Base-by-base conservation (phyloP, 2,888 invertebrate species). In the Nipponacmea schrenckii region DNA sequence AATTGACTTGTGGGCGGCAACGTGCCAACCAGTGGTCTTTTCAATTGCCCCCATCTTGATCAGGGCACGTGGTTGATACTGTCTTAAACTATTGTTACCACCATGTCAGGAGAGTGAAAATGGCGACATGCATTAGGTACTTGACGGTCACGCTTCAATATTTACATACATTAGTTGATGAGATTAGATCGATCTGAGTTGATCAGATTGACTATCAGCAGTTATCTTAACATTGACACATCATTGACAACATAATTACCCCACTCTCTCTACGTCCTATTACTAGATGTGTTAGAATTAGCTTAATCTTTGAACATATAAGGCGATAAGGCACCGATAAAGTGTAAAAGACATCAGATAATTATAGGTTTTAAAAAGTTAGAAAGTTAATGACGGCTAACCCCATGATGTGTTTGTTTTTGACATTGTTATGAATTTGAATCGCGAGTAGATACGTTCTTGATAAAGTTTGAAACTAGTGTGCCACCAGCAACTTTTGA, bases 1-100 rank as follows among this genome's bases (percentile, higher is more conserved):
- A 56, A 39, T 20, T 56, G 56, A 56, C 56, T 24, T 20, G 56
- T 56, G 56, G 56, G 56, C 20, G 56, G 56, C 24, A 24, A 56
- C 56, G 20, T 56, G 56, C 56, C 56, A 56, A 56, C 56, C 20
- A 56, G 56, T 56, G 56, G 56, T 56, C 56, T 24, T 20, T 56
- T 56, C 56, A 24, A 24, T 24, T 14, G 20, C 20, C 24, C 56
- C 24, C 56, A 14, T 56, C 56, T 56, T 56, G 10, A 56, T 56
- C 20, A 4, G 20, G 24, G 24, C 56, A 24, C 56, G 56, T 56
- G 56, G 56, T 56, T 20, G 24, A 20, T 56, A 56, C 39, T 10
- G 56, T 56, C 20, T 10, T 10, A 20, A 24, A 56, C 56, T 24
- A 56, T 56, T 56, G 56, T 56, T 56, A 24, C 12, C 39, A 20